Evolutionary conservation across 2,113 vertebrate species (phyloP).

Genomic region (Psammodynastes pulverulentus): DNA sequence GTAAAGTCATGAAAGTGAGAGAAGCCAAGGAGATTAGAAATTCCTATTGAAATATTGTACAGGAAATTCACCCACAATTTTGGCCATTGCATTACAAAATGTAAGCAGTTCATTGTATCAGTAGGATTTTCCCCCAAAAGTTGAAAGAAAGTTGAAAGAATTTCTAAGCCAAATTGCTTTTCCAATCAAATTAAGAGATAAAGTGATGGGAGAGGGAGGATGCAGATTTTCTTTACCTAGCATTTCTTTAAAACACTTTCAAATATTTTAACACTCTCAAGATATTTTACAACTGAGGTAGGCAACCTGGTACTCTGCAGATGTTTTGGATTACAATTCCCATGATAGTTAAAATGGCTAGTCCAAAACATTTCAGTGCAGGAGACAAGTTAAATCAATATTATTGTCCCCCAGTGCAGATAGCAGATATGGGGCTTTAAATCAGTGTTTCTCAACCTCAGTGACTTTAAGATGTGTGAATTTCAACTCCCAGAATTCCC

Average conservation of each 20-base stretch:
- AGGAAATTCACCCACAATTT: too few relatives aligned
- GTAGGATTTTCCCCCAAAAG: too few relatives aligned
- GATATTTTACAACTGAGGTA: background rate
- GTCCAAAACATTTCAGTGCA: background rate
- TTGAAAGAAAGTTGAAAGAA: too few relatives aligned
- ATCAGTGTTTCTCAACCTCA: background rate
- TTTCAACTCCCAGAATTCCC: background rate
- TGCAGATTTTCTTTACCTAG: background rate
- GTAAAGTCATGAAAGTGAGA: too few relatives aligned
- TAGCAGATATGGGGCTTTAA: background rate
- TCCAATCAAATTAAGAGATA: background rate
- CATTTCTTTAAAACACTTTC: background rate
- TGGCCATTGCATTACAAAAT: too few relatives aligned
- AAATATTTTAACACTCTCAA: background rate
- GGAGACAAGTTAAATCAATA: background rate
- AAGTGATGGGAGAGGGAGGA: background rate
- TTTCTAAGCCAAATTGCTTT: too few relatives aligned
- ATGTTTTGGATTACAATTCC: background rate
- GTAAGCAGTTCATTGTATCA: too few relatives aligned
- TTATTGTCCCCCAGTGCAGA: background rate
- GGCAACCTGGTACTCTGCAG: background rate
- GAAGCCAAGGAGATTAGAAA: too few relatives aligned
- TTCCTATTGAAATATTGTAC: too few relatives aligned
- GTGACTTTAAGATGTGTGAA: background rate
- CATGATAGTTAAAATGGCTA: background rate